Base-by-base conservation (phyloP, 2,113 vertebrate genomes). In the Sceloporus tristichus region DNA sequence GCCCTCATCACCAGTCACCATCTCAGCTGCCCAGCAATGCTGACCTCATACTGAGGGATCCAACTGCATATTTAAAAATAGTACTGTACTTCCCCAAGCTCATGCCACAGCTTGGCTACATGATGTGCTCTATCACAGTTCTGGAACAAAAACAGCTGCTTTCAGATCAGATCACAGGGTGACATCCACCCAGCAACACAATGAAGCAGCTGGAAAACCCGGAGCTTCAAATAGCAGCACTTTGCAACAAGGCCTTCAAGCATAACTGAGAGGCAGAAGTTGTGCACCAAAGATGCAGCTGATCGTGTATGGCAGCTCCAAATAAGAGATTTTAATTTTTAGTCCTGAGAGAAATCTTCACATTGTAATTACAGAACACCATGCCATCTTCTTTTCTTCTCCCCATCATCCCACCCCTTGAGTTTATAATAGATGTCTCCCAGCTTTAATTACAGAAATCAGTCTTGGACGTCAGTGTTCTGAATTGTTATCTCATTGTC, bases 181-280 rank as follows among this genome's bases (percentile, higher is more conserved):
- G 71, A 71, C 0, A 23, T 29, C 71, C 80, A 83, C 70, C 65
- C 19, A 29, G 74, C 7, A 29, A 19, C 8, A 83, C 87, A 88
- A 84, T 70, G 66, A 66, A 78, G 74, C 81, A 88, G 81, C 87
- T 88, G 81, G 87, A 84, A 74, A 83, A 53, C 81, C 48, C 87
- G 21, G 34, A 2, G 62, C 62, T 84, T 73, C 81, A 88, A 84
- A 88, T 88, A 88, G 81, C 74, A 78, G 40, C 25, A 21, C 48
- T n/a, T 78, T 23, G n/a, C 74, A 56, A 59, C 62, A 56, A 87
- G 78, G 79, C 68, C 25, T 78, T 83, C 54, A 68, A 77, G 77
- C 74, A 78, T 62, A 88, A 83, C 73, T 29, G 62, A 8, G 23
- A 68, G n/a, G 62, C 87, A 78, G 73, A 14, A n/a, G 70, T 78